Conservation (phyloP, 92 coral and sea anemone genomes). For the Siderastrea radians region DNA sequence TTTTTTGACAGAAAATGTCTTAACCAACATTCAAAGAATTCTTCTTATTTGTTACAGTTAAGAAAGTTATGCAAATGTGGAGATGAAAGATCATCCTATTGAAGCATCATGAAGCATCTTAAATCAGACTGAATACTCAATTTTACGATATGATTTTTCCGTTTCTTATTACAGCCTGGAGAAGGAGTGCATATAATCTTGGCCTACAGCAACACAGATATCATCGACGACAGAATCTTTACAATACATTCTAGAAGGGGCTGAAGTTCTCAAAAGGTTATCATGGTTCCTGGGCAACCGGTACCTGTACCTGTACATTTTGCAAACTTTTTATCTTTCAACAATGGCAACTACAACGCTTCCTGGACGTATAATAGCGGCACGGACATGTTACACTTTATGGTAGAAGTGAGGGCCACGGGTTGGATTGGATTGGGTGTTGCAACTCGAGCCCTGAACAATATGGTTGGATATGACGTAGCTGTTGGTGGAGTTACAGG, state of each 20-base stretch:
- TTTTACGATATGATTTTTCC: too few relatives aligned
- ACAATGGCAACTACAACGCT: neutral
- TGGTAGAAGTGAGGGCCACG: neutral
- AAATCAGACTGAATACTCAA: neutral
- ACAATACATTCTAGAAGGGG: neutral
- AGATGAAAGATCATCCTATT: neutral
- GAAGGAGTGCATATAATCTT: neutral
- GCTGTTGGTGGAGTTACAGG: neutral
- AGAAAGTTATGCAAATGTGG: too few relatives aligned
- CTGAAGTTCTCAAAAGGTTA: neutral
- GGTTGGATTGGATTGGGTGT: slow-evolving; percentile 14
- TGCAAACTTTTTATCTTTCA: neutral
- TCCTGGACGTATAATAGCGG: slow-evolving; percentile 14
- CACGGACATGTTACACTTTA: slow-evolving; percentile 6
- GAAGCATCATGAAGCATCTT: too few relatives aligned
- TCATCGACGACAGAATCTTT: neutral
- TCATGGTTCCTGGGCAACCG: neutral
- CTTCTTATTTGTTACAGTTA: too few relatives aligned
- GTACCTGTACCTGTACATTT: neutral
- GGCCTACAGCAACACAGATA: neutral
- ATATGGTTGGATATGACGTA: slow-evolving; percentile 5
- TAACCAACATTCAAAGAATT: too few relatives aligned
- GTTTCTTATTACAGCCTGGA: neutral
- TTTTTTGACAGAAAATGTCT: too few relatives aligned
- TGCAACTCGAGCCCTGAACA: neutral